phyloP scores from a whole-genome alignment of 2,113 vertebrate species.

The human (Homo sapiens) region GRCh38 chr17:15675001-15675500 shows the following conservation, averaged over 20 bases:
- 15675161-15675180: background rate
- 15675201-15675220: background rate
- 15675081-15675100: background rate
- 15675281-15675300: background rate
- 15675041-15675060: background rate
- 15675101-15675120: background rate
- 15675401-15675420: background rate
- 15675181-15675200: background rate
- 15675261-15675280: background rate
- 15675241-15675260: too few relatives aligned
- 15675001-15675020: background rate
- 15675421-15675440: background rate
- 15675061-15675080: background rate
- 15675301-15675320: background rate
- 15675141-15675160: background rate
- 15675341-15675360: background rate
- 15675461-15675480: background rate
- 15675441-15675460: background rate
- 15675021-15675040: background rate
- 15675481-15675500: too few relatives aligned
- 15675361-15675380: background rate
- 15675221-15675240: background rate
- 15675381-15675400: background rate
- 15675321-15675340: constrained; percentile 4
- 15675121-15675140: background rate